Base-by-base conservation (phyloP, 2,797 vertebrate species). In the Hoplostethus atlanticus region DNA sequence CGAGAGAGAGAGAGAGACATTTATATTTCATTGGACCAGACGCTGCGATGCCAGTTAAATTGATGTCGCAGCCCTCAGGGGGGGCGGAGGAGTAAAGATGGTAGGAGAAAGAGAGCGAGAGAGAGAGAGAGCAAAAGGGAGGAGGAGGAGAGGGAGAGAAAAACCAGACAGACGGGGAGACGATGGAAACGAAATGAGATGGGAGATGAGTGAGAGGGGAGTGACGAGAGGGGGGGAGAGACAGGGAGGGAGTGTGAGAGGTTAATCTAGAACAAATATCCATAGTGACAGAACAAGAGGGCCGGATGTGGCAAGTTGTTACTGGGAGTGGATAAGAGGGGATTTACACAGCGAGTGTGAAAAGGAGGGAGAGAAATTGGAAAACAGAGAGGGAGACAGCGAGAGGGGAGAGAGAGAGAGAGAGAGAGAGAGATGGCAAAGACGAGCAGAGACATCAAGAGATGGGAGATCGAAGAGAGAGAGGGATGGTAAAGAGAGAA, bases 251-350 rank as follows among this genome's bases (percentile, higher is more conserved):
- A 76, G 84, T 21, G 3, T 38, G 62, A 88, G 83, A 86, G 88
- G 89, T 91, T 89, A 89, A 91, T 88, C 75, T 83, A 85, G 85
- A 89, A 91, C 90, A 92, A 91, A 92, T 89, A 91, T 88, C 85
- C 80, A 81, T 78, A 79, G 77, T 85, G 87, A 88, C 84, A 81
- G 86, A 87, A 89, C 88, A 91, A 90, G 88, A 85, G 81, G 79
- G 76, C 77, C 34, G 54, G 79, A 87, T 85, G 80, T 40, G 13
- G 80, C 17, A 28, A 84, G 87, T 84, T 87, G 86, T 89, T 91
- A 80, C 86, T 68, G 74, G 65, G 84, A 86, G 84, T 91, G 87
- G 87, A 89, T 91, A 84, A 87, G 80, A 84, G 52, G 66, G 84
- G 82, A 90, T 92, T 91, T 90, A 84, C 84, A 84, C 85, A 76